Percentiles rank a stretch among this genome's conserved stretches.
phyloP scores from a whole-genome alignment of 1,140 invertebrate genomes.

The Panagrolaimus sp. region DNA sequence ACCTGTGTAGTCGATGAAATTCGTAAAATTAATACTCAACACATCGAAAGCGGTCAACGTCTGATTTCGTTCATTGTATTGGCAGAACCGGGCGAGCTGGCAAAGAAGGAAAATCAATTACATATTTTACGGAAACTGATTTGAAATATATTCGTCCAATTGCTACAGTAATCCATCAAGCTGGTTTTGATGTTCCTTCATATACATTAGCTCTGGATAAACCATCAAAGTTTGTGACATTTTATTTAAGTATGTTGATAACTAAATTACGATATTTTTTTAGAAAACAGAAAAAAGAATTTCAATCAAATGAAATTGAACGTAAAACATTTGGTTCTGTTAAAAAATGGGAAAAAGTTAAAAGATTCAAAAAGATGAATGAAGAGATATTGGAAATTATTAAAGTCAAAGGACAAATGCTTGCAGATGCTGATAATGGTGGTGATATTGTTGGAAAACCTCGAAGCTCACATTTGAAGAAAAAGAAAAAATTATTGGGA shows the following conservation, averaged over 20 bases:
- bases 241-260: background rate
- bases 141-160: constrained; percentile 51
- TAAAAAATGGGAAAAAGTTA: constrained; percentile 31
- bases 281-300: constrained; percentile 19
- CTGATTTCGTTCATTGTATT: constrained; percentile 88
- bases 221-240: constrained; percentile 38
- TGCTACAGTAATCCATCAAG: constrained; percentile 54
- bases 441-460: constrained; percentile 12
- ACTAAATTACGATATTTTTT: background rate
- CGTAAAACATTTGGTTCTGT: constrained; percentile 23
- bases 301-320: constrained; percentile 17
- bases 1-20: too few species aligned
- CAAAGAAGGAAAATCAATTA: constrained; percentile 78
- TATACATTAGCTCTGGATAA: constrained; percentile 52
- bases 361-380: constrained; percentile 18
- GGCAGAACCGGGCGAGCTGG: constrained; percentile 83
- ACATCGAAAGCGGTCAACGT: too few species aligned
- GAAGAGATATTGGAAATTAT: background rate
- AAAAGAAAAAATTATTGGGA: constrained; percentile 20
- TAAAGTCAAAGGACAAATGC: background rate
- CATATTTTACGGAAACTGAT: constrained; percentile 87
- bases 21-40: too few species aligned
- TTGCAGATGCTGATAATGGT: background rate
- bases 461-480: constrained; percentile 1
- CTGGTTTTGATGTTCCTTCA: constrained; percentile 56